Evolutionary conservation across 2,888 invertebrate genomes (phyloP).

Genomic region (Trissoscelio sp.): DNA sequence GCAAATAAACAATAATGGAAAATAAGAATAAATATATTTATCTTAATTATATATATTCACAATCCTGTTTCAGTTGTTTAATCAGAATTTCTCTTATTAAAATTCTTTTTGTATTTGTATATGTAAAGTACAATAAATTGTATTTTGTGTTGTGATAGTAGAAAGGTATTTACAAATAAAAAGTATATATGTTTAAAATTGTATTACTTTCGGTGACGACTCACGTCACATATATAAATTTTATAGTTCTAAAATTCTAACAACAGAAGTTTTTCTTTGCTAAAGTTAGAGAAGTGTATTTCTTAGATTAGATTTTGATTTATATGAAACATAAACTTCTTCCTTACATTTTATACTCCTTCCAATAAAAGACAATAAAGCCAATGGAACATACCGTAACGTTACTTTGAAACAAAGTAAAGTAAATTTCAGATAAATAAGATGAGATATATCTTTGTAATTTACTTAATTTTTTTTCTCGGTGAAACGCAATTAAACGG

Average conservation of each 20-base stretch:
- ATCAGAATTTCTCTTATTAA: no score
- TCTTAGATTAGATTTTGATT: constrained; percentile 57
- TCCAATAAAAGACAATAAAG: constrained; percentile 50
- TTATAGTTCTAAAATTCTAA: constrained; percentile 26
- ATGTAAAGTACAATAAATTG: no score
- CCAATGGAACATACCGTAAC: constrained; percentile 34
- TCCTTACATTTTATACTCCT: constrained; percentile 46
- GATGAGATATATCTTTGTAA: constrained; percentile 9
- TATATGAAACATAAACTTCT: constrained; percentile 51
- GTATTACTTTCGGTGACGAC: constrained; percentile 4
- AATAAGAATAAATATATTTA: no score
- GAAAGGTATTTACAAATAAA: no score
- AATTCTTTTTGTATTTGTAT: no score
- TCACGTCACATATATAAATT: constrained; percentile 19
- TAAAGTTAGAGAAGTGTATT: constrained; percentile 39
- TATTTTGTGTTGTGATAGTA: no score
- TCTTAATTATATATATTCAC: no score
- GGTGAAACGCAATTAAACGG: background rate
- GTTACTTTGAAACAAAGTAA: constrained; percentile 44
- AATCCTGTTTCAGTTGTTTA: no score
- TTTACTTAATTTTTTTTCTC: constrained; percentile 18
- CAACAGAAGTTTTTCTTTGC: constrained; percentile 24
- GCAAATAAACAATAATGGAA: no score
- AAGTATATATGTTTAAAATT: background rate
- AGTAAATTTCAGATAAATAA: constrained; percentile 31